Percentiles rank a stretch among this genome's conserved stretches.
Evolutionary conservation across 2,888 invertebrate genomes (phyloP).

Genomic region (Caradrina clavipalpis): DNA sequence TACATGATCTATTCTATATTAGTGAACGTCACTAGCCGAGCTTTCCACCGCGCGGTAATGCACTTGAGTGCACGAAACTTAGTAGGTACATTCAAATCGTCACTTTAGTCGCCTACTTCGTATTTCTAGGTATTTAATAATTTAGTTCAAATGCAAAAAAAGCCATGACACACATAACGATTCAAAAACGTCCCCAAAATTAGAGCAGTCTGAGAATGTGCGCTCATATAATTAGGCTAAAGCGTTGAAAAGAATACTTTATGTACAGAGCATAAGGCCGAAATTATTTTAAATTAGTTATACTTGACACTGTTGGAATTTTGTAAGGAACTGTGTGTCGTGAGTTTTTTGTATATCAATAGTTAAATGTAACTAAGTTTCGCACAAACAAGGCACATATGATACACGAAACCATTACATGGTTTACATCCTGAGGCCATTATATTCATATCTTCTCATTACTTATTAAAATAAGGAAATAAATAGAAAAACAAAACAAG

Average conservation of each 20-base stretch:
- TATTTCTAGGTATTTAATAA: background rate
- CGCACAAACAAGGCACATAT: conserved; percentile 39
- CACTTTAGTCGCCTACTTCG: background rate
- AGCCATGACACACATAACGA: too few species aligned
- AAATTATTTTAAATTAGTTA: too few species aligned
- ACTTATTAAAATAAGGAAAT: conserved; percentile 77
- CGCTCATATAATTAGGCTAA: too few species aligned
- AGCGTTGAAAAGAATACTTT: too few species aligned
- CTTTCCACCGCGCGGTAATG: conserved; percentile 64
- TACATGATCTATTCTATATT: conserved; percentile 73
- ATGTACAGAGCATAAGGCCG: too few species aligned
- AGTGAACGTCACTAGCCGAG: conserved; percentile 81
- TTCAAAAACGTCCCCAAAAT: too few species aligned
- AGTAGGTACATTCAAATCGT: background rate
- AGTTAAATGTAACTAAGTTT: conserved; percentile 20
- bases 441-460: conserved; percentile 61
- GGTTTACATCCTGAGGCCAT: conserved; percentile 69
- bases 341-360: background rate
- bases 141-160: background rate
- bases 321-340: too few species aligned
- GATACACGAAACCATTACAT: conserved; percentile 77
- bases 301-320: too few species aligned
- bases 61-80: conserved; percentile 27
- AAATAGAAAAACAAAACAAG: conserved; percentile 81
- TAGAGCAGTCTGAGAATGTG: too few species aligned